Evolutionary conservation across 2,888 invertebrate genomes (phyloP).

Genomic region (Parnassius apollo): DNA sequence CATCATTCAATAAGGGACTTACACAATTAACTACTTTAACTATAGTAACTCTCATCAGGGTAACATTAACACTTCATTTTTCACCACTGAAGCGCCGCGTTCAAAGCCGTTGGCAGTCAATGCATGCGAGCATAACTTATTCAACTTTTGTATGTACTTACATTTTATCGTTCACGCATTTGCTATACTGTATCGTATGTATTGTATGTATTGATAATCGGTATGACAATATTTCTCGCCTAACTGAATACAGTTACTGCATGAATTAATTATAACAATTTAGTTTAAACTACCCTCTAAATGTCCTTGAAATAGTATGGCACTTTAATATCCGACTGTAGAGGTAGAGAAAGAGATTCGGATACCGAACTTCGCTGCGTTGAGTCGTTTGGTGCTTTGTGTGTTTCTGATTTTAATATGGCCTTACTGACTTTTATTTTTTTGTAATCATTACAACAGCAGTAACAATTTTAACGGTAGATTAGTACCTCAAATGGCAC

Average conservation of each 20-base stretch:
- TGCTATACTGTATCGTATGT: constrained; percentile 10
- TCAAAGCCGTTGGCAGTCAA: constrained; percentile 27
- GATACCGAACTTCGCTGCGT: constrained; percentile 57
- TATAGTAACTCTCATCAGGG: constrained; percentile 64
- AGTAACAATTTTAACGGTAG: constrained; percentile 70
- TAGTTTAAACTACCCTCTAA: constrained; percentile 63
- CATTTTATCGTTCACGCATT: constrained; percentile 18
- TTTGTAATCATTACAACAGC: constrained; percentile 57
- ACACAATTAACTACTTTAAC: constrained; percentile 80
- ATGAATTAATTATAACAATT: constrained; percentile 56
- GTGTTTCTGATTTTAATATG: constrained; percentile 72
- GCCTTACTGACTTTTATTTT: constrained; percentile 78
- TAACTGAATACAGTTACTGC: constrained; percentile 61
- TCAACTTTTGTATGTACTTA: constrained; percentile 33
- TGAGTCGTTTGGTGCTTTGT: constrained; percentile 75
- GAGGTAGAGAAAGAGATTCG: constrained; percentile 51
- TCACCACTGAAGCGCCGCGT: constrained; percentile 46
- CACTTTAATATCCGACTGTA: constrained; percentile 73
- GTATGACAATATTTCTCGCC: constrained; percentile 25
- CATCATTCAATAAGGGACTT: constrained; percentile 74
- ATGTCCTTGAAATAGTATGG: constrained; percentile 73
- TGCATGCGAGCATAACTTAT: constrained; percentile 52
- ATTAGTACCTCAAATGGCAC: constrained; percentile 77
- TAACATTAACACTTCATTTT: constrained; percentile 62
- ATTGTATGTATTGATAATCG: constrained; percentile 9